Conservation (phyloP, 2,113 vertebrate genomes). For the Australoheros scitulus region DNA sequence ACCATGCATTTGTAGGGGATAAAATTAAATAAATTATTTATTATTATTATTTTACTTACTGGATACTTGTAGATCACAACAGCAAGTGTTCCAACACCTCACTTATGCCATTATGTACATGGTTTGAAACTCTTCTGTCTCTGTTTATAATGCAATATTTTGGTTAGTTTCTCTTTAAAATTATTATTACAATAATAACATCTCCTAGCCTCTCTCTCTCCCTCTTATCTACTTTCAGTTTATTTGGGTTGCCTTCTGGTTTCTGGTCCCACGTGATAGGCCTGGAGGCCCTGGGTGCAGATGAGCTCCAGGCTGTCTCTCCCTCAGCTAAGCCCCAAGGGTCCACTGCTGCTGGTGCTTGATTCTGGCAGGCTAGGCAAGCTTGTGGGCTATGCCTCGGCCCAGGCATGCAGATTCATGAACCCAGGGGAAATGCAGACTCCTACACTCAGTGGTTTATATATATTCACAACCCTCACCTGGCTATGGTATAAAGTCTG, state of each 20-base stretch:
- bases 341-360: slow-evolving; percentile 50
- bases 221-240: background rate
- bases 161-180: background rate
- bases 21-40: background rate
- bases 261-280: slow-evolving; percentile 46
- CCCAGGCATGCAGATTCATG: slow-evolving; percentile 56
- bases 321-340: slow-evolving; percentile 46
- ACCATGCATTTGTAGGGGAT: background rate
- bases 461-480: slow-evolving; percentile 65
- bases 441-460: slow-evolving; percentile 55
- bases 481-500: slow-evolving; percentile 52
- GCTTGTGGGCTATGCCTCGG: slow-evolving; percentile 48
- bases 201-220: background rate
- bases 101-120: background rate
- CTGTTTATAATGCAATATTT: background rate
- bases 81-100: background rate
- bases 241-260: slow-evolving; percentile 54
- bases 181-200: background rate
- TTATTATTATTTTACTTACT: background rate
- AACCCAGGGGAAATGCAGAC: slow-evolving; percentile 49
- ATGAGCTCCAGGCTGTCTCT: slow-evolving; percentile 43
- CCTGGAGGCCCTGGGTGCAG: slow-evolving; percentile 24
- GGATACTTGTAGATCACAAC: background rate
- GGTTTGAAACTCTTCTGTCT: background rate
- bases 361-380: slow-evolving; percentile 46